These are phyloP conservation scores for Cantharis rufa DNA, from an alignment of 2,888 invertebrate genomes.

Conservation along the genomic window DNA sequence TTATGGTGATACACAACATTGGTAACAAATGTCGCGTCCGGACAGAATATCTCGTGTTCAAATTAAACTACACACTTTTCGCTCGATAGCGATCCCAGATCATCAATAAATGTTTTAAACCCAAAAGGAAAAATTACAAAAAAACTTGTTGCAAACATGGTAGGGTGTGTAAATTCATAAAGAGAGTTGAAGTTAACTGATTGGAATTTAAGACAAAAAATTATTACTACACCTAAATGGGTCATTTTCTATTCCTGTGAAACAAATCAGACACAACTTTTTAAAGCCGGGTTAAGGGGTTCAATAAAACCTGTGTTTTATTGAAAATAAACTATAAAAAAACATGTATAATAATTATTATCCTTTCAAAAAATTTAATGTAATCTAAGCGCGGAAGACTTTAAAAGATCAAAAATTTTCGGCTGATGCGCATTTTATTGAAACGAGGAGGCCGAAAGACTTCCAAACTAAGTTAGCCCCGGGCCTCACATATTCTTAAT, in stretches of 20 bases:
- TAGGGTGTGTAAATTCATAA: background rate
- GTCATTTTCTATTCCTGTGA: background rate
- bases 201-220: background rate
- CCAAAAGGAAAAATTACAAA: conserved; percentile 6
- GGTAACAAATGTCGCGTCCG: conserved; percentile 31
- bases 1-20: conserved; percentile 33
- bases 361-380: no score
- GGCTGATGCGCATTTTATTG: no score
- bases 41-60: conserved; percentile 27
- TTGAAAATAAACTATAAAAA: no score
- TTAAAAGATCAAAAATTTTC: no score
- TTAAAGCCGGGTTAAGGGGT: no score
- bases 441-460: no score
- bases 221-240: background rate
- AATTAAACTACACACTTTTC: background rate
- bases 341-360: no score
- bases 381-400: no score
- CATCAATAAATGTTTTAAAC: conserved; percentile 24
- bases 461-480: no score
- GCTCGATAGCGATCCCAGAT: background rate
- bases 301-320: no score
- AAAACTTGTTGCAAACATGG: conserved; percentile 20
- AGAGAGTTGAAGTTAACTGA: background rate
- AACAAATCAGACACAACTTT: background rate
- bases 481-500: no score